Percentiles rank a stretch among this genome's conserved stretches.
Conservation (phyloP, 1,140 invertebrate species). For the Drosophila guanche region DNA sequence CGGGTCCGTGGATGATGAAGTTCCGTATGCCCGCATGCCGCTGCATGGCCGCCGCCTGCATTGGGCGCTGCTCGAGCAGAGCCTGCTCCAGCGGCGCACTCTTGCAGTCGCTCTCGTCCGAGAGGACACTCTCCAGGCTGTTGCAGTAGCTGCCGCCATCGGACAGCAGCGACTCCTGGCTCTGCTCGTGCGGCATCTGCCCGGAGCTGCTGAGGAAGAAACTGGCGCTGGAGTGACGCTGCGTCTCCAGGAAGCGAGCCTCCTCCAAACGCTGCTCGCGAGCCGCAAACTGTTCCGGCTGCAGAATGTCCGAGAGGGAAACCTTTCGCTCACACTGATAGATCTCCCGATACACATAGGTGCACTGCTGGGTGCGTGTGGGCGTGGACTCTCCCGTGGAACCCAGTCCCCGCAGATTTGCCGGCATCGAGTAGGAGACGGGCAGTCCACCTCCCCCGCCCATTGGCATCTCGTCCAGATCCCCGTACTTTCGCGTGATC, state of each 20-base stretch:
- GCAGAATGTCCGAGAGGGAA: conserved; percentile 78
- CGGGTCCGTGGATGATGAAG: conserved; percentile 75
- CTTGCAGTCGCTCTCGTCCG: conserved; percentile 91
- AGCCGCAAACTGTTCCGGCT: conserved; percentile 68
- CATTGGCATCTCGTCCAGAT: conserved; percentile 84
- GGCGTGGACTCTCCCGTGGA: conserved; percentile 66
- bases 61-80: conserved; percentile 84
- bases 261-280: conserved; percentile 68
- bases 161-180: conserved; percentile 90
- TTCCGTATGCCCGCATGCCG: conserved; percentile 77
- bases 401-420: conserved; percentile 56
- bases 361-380: conserved; percentile 86
- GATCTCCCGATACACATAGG: conserved; percentile 87
- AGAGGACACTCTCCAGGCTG: conserved; percentile 91
- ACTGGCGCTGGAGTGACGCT: conserved; percentile 86
- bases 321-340: conserved; percentile 81
- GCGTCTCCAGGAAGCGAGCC: conserved; percentile 81
- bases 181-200: conserved; percentile 79
- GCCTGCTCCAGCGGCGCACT: conserved; percentile 89
- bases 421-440: conserved; percentile 67
- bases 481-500: conserved; percentile 86
- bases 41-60: conserved; percentile 47
- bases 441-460: conserved; percentile 32
- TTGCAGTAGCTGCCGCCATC: conserved; percentile 87
- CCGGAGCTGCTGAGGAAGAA: conserved; percentile 86